These are phyloP conservation scores for Bombyx mori DNA, from an alignment of 1,140 invertebrate genomes.

Conservation along the genomic window ASM3026992v2 NC_085111.1:5279501-5280000, in stretches of 20 bases:
- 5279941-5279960: not conserved
- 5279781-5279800: slow-evolving; percentile 4
- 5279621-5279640: too few species aligned
- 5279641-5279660: too few species aligned
- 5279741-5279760: slow-evolving; percentile 18
- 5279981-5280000: too few species aligned
- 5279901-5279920: slow-evolving; percentile 25
- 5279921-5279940: slow-evolving; percentile 20
- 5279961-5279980: too few species aligned
- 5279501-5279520: too few species aligned
- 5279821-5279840: slow-evolving; percentile 26
- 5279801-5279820: slow-evolving; percentile 13
- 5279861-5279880: slow-evolving; percentile 24
- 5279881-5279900: slow-evolving; percentile 42
- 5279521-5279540: too few species aligned
- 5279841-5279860: slow-evolving; percentile 40
- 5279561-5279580: too few species aligned
- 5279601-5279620: too few species aligned
- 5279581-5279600: too few species aligned
- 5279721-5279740: slow-evolving; percentile 23
- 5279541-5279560: too few species aligned
- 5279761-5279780: slow-evolving; percentile 32
- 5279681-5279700: too few species aligned
- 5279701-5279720: slow-evolving; percentile 20
- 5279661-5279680: too few species aligned